phyloP scores from a whole-genome alignment of 2,888 invertebrate species.

The Chloroclystis v-ata region DNA sequence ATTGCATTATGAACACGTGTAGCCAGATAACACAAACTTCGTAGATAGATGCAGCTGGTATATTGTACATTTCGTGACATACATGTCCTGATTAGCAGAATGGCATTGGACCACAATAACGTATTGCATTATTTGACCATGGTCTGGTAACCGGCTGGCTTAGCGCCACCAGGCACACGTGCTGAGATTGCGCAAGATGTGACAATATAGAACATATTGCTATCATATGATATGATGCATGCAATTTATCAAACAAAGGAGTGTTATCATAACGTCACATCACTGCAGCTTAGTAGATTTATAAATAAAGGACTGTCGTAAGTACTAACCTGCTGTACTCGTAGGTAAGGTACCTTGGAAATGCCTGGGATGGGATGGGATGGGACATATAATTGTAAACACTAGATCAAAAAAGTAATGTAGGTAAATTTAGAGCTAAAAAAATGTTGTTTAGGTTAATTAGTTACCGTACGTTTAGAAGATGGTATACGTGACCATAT shows the following conservation, averaged over 20 bases:
- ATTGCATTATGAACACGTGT: not conserved
- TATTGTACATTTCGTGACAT: not conserved
- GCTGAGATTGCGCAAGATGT: conserved; percentile 39
- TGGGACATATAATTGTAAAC: no score
- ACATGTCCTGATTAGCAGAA: conserved; percentile 1
- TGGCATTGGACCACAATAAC: conserved; percentile 44
- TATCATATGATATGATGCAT: conserved; percentile 9
- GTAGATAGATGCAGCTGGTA: not conserved
- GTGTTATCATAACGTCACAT: conserved; percentile 13
- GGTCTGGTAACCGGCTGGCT: conserved; percentile 40
- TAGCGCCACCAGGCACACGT: conserved; percentile 44
- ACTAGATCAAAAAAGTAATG: no score
- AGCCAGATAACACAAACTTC: not conserved
- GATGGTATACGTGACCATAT: no score
- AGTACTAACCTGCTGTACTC: no score
- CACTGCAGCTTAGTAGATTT: not conserved
- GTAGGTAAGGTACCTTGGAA: not conserved
- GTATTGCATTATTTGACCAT: conserved; percentile 44
- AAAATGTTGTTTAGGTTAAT: no score
- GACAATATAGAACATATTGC: conserved; percentile 12
- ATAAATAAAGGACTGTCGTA: no score
- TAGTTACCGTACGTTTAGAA: no score
- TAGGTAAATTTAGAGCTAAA: no score
- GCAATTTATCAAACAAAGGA: conserved; percentile 25
- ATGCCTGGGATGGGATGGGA: no score